phyloP scores from a whole-genome alignment of 2,888 invertebrate species.

The Drosophila mimica region DNA sequence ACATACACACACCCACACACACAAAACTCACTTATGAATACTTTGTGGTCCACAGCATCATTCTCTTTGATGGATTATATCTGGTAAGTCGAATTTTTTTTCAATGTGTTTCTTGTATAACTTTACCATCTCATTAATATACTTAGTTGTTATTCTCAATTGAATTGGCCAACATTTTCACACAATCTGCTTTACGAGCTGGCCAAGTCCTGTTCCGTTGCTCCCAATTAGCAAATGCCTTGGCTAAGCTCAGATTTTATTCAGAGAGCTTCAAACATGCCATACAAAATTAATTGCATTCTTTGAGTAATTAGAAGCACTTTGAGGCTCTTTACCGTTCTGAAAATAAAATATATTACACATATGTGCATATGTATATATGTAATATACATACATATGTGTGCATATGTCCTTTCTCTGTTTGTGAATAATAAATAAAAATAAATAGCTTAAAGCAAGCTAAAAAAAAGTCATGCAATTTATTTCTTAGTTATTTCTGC shows the following conservation, averaged over 20 bases:
- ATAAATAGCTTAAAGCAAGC: too few relatives aligned
- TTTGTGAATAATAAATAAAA: background rate
- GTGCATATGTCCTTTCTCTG: fast-evolving
- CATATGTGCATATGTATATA: background rate
- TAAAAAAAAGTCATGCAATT: background rate
- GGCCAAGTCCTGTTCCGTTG: background rate
- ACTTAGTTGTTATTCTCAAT: background rate
- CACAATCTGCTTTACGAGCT: background rate
- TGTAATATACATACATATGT: background rate
- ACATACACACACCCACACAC: background rate
- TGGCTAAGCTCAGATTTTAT: background rate
- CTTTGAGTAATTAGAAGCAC: background rate
- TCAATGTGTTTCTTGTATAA: background rate
- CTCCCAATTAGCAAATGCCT: background rate
- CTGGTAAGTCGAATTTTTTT: background rate
- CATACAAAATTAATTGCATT: background rate
- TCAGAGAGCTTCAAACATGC: background rate
- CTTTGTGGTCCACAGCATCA: background rate
- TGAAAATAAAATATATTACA: background rate
- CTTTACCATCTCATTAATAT: conserved; percentile 2
- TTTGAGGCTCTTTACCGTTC: background rate
- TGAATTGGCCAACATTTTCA: conserved; percentile 8
- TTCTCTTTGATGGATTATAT: conserved; percentile 23
- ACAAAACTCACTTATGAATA: background rate
- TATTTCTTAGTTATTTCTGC: background rate